These are phyloP conservation scores for Mionectes olivaceus DNA, from an alignment of 2,797 vertebrate genomes.

Conservation along the genomic window DNA sequence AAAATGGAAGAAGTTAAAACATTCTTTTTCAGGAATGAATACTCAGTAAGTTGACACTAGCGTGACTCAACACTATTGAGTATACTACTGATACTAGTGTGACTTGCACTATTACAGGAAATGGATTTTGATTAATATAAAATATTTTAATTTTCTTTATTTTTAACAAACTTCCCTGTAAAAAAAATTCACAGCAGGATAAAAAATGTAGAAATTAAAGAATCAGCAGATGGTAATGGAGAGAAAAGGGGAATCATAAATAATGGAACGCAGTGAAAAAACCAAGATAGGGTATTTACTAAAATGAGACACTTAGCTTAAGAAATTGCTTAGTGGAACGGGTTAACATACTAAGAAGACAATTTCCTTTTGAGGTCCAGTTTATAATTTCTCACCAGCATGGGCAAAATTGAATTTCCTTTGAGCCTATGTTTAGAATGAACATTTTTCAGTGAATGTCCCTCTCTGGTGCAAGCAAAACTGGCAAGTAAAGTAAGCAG, in stretches of 20 bases:
- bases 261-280: neutral
- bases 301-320: neutral
- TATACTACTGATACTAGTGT: too few relatives aligned
- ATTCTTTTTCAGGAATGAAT: neutral
- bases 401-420: neutral
- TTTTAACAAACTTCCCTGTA: neutral
- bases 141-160: neutral
- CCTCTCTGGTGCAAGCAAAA: neutral
- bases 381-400: neutral
- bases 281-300: neutral
- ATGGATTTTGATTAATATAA: neutral
- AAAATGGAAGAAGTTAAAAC: neutral
- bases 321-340: neutral
- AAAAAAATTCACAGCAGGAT: neutral
- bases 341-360: neutral
- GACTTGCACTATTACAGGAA: neutral
- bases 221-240: neutral
- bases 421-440: neutral
- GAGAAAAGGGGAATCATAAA: neutral
- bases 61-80: too few relatives aligned
- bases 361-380: neutral
- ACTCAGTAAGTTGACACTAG: neutral
- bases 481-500: neutral
- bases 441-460: neutral
- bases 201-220: neutral